phyloP scores from a whole-genome alignment of 2,888 invertebrate genomes.

The Cosmorhoe ocellata region DNA sequence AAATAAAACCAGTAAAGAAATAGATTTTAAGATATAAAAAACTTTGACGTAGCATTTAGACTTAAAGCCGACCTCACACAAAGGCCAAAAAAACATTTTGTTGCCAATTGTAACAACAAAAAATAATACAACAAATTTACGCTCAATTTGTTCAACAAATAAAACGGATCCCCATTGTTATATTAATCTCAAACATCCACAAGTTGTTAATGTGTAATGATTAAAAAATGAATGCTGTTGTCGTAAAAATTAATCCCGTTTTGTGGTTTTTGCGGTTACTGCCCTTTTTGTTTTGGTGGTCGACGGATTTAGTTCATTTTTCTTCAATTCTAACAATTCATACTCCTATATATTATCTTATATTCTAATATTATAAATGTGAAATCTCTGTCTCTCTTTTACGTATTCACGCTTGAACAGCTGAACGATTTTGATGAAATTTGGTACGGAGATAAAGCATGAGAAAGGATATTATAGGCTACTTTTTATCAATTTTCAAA shows the following conservation, averaged over 20 bases:
- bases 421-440: no score
- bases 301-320: slow-evolving; percentile 1
- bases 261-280: slow-evolving; percentile 26
- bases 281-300: slow-evolving; percentile 5
- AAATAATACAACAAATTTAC: slow-evolving; percentile 29
- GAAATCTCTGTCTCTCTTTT: no score
- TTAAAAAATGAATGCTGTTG: slow-evolving; percentile 40
- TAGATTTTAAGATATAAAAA: slow-evolving; percentile 13
- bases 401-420: no score
- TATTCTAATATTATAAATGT: no score
- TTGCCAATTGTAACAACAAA: slow-evolving; percentile 40
- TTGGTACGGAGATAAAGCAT: no score
- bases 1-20: slow-evolving; percentile 14
- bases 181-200: slow-evolving; percentile 45
- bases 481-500: no score
- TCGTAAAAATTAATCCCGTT: slow-evolving; percentile 19
- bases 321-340: background rate
- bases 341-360: no score
- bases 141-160: slow-evolving; percentile 52
- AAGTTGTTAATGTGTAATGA: slow-evolving; percentile 35
- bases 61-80: slow-evolving; percentile 34
- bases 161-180: slow-evolving; percentile 41
- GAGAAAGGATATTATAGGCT: no score
- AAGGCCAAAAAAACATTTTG: slow-evolving; percentile 18
- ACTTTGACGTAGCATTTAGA: slow-evolving; percentile 1